A percentile compares a stretch with the other conserved stretches of the same genome.
These are phyloP conservation scores for Decapterus maruadsi DNA, from an alignment of 2,797 vertebrate species.

Conservation along the genomic window DNA sequence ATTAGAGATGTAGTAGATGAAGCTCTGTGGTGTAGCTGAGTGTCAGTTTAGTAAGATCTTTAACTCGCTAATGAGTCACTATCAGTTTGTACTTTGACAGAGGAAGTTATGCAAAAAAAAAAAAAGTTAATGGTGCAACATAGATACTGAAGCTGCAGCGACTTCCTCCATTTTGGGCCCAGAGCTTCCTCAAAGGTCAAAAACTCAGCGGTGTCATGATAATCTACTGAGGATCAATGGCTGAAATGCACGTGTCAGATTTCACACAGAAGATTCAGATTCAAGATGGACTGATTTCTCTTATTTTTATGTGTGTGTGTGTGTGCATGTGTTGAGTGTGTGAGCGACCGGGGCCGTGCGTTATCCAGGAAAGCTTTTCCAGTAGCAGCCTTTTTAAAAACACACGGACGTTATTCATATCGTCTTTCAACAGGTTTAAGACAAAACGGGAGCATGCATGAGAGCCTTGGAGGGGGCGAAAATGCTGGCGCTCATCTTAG, in stretches of 20 bases:
- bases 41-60: background rate
- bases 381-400: background rate
- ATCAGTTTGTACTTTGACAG: background rate
- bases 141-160: background rate
- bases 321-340: no score
- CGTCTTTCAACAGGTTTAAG: background rate
- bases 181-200: background rate
- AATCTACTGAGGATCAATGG: background rate
- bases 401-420: no score
- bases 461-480: background rate
- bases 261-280: background rate
- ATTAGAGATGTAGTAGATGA: background rate
- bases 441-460: background rate
- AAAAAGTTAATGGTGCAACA: background rate
- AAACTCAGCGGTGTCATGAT: background rate
- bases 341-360: background rate
- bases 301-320: no score
- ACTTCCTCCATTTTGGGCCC: background rate
- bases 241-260: background rate
- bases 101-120: background rate
- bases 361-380: background rate
- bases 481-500: slow-evolving; percentile 34
- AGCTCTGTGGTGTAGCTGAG: no score
- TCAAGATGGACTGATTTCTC: background rate
- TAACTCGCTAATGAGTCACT: background rate